These are phyloP conservation scores for Nothobranchius kuhntae DNA, from an alignment of 2,113 vertebrate species.

Conservation along the genomic window DNA sequence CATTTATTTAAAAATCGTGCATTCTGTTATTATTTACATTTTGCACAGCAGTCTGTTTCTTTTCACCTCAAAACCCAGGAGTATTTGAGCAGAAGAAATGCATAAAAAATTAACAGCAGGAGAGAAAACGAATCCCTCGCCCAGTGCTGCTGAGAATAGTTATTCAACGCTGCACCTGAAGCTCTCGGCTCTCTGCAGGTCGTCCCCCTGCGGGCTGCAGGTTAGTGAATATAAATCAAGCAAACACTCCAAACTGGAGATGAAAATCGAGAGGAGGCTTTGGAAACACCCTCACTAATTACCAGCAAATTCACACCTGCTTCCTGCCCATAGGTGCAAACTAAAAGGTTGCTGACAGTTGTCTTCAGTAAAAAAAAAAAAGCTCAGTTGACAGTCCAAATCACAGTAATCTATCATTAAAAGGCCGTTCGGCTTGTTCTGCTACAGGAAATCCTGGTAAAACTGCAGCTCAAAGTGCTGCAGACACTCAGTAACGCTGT, in stretches of 20 bases:
- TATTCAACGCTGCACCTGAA: slow-evolving; percentile 19
- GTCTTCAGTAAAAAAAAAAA: slow-evolving; percentile 48
- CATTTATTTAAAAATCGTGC: background rate
- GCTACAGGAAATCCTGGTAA: slow-evolving; percentile 54
- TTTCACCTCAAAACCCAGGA: background rate
- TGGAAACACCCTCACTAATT: background rate
- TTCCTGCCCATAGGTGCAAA: slow-evolving; percentile 7
- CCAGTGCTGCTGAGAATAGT: slow-evolving; percentile 17
- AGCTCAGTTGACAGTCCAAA: slow-evolving; percentile 30
- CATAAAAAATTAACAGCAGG: background rate
- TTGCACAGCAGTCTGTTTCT: background rate
- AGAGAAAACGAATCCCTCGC: slow-evolving; percentile 30
- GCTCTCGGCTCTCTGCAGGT: slow-evolving; percentile 21
- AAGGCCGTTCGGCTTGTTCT: slow-evolving; percentile 38
- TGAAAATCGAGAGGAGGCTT: slow-evolving; percentile 9
- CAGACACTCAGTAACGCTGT: slow-evolving; percentile 29
- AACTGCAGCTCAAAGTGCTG: slow-evolving; percentile 17
- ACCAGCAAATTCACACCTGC: slow-evolving; percentile 16
- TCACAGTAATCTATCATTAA: slow-evolving; percentile 42
- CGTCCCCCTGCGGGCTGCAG: slow-evolving; percentile 13
- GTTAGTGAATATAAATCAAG: slow-evolving; percentile 36
- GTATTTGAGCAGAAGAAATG: slow-evolving; percentile 6
- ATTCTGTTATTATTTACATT: too few species aligned
- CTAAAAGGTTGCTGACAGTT: slow-evolving; percentile 14
- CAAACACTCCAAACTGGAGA: slow-evolving; percentile 13